Percentiles rank a stretch among this genome's conserved stretches.
phyloP scores from a whole-genome alignment of 2,888 invertebrate genomes.

The Craniophora ligustri region DNA sequence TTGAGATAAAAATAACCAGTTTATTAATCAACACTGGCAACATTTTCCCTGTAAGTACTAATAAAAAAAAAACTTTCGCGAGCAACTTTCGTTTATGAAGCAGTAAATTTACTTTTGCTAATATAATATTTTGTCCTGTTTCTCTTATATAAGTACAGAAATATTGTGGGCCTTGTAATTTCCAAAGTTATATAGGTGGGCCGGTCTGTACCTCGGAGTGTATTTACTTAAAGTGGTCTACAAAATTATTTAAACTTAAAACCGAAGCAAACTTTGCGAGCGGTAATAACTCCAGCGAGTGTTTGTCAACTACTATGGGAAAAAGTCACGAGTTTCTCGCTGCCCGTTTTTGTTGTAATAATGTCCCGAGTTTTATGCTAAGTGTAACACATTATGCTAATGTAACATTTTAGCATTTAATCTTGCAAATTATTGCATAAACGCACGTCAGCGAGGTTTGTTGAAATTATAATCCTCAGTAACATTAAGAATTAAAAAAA shows the following conservation, averaged over 20 bases:
- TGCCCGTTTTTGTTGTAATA: background rate
- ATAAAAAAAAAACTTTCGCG: slow-evolving; percentile 33
- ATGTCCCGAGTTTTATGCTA: background rate
- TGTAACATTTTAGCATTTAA: background rate
- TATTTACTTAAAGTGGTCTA: slow-evolving; percentile 76
- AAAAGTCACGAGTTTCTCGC: slow-evolving; percentile 21
- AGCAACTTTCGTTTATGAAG: slow-evolving; percentile 21
- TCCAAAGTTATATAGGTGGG: slow-evolving; percentile 49
- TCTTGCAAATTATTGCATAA: background rate
- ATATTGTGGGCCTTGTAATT: slow-evolving; percentile 41
- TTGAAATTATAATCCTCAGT: background rate
- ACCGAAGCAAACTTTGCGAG: slow-evolving; percentile 70
- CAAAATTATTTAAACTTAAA: slow-evolving; percentile 77
- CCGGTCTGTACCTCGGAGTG: slow-evolving; percentile 56
- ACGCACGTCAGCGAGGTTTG: background rate
- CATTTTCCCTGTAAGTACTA: slow-evolving; percentile 36
- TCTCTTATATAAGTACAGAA: slow-evolving; percentile 43
- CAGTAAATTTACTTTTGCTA: slow-evolving; percentile 30
- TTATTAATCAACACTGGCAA: slow-evolving; percentile 20
- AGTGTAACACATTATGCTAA: background rate
- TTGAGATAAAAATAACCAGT: slow-evolving; percentile 18
- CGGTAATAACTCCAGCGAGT: slow-evolving; percentile 70
- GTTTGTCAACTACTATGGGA: slow-evolving; percentile 43
- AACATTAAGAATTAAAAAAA: background rate
- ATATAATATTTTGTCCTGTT: slow-evolving; percentile 46